Evolutionary conservation across 2,888 invertebrate species (phyloP), one percentile per base, ranked within the genome.

Genomic region (Cylloceria caligata): DNA sequence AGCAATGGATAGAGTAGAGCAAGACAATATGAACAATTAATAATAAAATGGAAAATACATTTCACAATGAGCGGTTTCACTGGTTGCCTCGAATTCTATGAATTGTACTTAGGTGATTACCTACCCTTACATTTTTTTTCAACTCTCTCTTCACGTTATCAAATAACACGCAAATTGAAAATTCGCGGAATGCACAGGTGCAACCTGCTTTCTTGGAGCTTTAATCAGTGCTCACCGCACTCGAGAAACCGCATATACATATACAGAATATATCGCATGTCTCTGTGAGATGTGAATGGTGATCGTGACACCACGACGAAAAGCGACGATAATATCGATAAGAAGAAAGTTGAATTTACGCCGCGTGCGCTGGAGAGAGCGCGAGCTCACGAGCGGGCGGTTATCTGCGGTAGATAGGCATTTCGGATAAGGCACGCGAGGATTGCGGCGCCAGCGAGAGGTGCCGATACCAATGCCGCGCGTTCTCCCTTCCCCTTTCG

Each of bases 381-480:
- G 30, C 34, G 34, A 60, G 60, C n/a, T 36, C 34, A 19, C 34
- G 11, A 9, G 34, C 60, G 60, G 60, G 36, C 60, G 21, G 27
- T 64, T 65, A 84, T 84, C 77, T 67, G 67, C 73, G 71, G 76
- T 72, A 75, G 87, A 87, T 87, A 84, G 84, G 85, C 78, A 85
- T 87, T 84, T 73, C 68, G 83, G 85, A 87, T 87, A 87, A 87
- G 83, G 45, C 69, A 65, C 72, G 76, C 73, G 64, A 74, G 80
- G 80, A 80, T 74, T 69, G 68, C 67, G 60, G 65, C 55, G 55
- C 74, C 65, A 68, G 67, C 67, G 79, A 79, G 73, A 79, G 79
- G 79, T 79, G 79, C 72, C 79, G 76, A 81, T 71, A 71, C 62
- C 39, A 67, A 68, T 76, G 69, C 60, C 74, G 62, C 69, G 77